Percentiles rank a stretch among this genome's conserved stretches.
Evolutionary conservation across 2,888 invertebrate species (phyloP).

Genomic region (Tachina fera): DNA sequence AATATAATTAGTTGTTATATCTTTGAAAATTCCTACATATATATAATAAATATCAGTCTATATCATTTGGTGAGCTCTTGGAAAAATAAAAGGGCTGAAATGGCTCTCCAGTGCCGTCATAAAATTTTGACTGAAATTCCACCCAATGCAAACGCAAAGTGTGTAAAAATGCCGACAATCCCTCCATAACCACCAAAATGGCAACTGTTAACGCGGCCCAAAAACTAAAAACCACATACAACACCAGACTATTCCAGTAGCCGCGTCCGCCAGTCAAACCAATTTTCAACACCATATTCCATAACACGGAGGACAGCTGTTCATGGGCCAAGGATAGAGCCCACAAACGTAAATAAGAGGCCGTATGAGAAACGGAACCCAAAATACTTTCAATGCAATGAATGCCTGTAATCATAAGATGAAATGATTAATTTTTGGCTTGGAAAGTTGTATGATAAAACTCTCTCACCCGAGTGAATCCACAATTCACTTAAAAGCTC

Average conservation of each 20-base stretch:
- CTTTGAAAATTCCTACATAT: not conserved
- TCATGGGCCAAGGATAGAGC: conserved; percentile 98
- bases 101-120: conserved; percentile 89
- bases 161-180: conserved; percentile 99
- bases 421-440: not conserved
- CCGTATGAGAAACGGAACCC: conserved; percentile 98
- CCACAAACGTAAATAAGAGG: conserved; percentile 99
- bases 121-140: conserved; percentile 98
- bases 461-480: conserved; percentile 77
- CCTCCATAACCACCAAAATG: conserved; percentile 99
- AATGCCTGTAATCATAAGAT: conserved; percentile 81
- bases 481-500: conserved; percentile 76
- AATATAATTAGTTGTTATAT: too few species aligned
- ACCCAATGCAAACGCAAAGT: conserved; percentile 99
- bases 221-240: conserved; percentile 92
- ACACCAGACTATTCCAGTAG: conserved; percentile 85
- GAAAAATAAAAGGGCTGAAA: conserved; percentile 94
- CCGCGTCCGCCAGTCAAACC: conserved; percentile 87
- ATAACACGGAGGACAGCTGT: conserved; percentile 94
- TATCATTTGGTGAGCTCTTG: conserved; percentile 63
- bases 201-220: conserved; percentile 96
- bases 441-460: not conserved
- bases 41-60: not conserved
- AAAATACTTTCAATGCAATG: conserved; percentile 85
- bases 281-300: conserved; percentile 93